These are phyloP conservation scores for Drosophila aldrichi DNA, from an alignment of 2,888 invertebrate species.

Conservation along the genomic window DNA sequence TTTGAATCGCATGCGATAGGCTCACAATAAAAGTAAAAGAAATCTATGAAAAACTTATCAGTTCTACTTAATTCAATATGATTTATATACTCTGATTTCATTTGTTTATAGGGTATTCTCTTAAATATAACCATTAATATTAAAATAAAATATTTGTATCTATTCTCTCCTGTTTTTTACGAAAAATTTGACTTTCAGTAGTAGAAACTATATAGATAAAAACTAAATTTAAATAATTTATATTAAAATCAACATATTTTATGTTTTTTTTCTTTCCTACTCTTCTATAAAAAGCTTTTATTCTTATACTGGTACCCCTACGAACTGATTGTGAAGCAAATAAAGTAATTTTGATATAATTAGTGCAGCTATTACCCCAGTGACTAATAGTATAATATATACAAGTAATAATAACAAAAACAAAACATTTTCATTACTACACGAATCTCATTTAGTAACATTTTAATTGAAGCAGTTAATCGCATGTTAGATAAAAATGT, in stretches of 20 bases:
- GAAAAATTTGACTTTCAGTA: too few species aligned
- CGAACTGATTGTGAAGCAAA: neutral
- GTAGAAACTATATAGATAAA: too few species aligned
- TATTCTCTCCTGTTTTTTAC: too few species aligned
- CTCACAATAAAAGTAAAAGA: too few species aligned
- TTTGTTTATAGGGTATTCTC: too few species aligned
- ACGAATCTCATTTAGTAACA: conserved; percentile 12
- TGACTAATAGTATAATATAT: neutral
- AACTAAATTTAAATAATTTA: too few species aligned
- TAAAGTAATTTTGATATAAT: neutral
- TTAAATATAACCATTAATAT: too few species aligned
- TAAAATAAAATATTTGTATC: too few species aligned
- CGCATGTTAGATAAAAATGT: neutral
- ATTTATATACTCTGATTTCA: neutral
- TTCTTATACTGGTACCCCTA: conserved; percentile 25
- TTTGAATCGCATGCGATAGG: neutral
- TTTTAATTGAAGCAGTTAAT: conserved; percentile 14
- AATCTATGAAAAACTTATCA: neutral
- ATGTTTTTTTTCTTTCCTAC: too few species aligned
- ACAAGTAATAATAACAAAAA: neutral
- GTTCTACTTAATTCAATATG: neutral
- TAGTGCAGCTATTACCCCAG: neutral
- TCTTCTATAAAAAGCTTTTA: neutral
- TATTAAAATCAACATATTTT: too few species aligned
- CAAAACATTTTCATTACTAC: conserved; percentile 21